These are phyloP conservation scores for Chloroceryle amazona DNA, from an alignment of 2,797 vertebrate genomes.

Conservation along the genomic window DNA sequence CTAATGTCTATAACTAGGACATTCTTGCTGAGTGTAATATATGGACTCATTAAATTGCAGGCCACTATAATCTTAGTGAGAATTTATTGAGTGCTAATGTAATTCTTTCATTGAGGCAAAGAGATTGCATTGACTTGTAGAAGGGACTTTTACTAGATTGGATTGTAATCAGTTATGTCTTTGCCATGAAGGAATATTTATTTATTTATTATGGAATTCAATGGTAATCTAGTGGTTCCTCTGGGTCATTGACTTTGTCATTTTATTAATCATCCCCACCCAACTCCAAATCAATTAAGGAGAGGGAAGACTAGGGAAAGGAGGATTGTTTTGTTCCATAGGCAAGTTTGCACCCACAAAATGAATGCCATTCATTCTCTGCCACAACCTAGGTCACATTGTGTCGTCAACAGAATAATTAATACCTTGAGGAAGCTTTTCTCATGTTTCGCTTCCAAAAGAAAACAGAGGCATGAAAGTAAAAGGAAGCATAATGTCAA, in stretches of 20 bases:
- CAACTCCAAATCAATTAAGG: conserved; percentile 47
- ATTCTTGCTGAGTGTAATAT: conserved; percentile 76
- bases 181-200: conserved; percentile 61
- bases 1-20: conserved; percentile 74
- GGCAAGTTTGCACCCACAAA: neutral
- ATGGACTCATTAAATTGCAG: conserved; percentile 82
- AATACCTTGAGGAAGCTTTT: neutral
- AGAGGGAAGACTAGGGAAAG: neutral
- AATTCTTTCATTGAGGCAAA: conserved; percentile 82
- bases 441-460: neutral
- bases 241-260: conserved; percentile 76
- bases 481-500: neutral
- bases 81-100: conserved; percentile 84
- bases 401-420: conserved; percentile 4
- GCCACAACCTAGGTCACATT: neutral
- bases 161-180: conserved; percentile 84
- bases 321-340: neutral
- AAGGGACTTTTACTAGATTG: conserved; percentile 84
- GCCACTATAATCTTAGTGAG: conserved; percentile 80
- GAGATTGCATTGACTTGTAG: conserved; percentile 81
- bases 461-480: neutral
- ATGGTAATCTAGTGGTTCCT: conserved; percentile 80
- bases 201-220: conserved; percentile 75
- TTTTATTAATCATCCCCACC: conserved; percentile 79
- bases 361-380: neutral